Conservation (phyloP, 2,797 vertebrate genomes). For the Aldrovandia affinis region DNA sequence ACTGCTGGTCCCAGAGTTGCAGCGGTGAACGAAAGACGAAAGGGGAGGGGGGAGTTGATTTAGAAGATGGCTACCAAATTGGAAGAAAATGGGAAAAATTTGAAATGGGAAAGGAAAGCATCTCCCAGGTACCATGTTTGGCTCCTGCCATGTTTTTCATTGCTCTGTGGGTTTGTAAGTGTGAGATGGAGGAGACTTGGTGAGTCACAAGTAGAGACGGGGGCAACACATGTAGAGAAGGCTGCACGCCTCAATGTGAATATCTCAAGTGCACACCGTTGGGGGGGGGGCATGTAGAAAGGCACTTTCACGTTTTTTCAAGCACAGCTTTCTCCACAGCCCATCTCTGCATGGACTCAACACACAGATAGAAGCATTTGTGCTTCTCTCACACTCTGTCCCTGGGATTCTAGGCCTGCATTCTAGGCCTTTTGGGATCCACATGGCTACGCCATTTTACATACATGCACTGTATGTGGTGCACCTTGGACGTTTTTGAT, state of each 20-base stretch:
- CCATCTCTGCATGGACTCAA: constrained; percentile 40
- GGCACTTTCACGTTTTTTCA: not conserved
- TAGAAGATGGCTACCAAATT: too few species aligned
- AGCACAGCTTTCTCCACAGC: not conserved
- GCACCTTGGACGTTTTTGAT: constrained; percentile 7
- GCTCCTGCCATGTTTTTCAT: constrained; percentile 21
- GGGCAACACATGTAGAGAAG: constrained; percentile 53
- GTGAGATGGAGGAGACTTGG: constrained; percentile 47
- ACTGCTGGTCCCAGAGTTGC: too few species aligned
- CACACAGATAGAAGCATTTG: constrained; percentile 53
- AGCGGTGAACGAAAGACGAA: too few species aligned
- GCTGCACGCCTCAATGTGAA: constrained; percentile 58
- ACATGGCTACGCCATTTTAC: not conserved
- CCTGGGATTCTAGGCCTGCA: constrained; percentile 17
- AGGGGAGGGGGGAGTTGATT: too few species aligned
- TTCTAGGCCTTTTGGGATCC: constrained; percentile 9
- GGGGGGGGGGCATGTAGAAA: not conserved
- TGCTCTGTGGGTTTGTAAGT: constrained; percentile 50
- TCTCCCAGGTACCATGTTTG: constrained; percentile 47
- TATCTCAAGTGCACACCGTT: not conserved
- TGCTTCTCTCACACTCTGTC: constrained; percentile 51
- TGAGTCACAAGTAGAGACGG: constrained; percentile 28
- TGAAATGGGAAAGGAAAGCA: too few species aligned
- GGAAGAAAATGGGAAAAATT: too few species aligned
- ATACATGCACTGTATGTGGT: not conserved